Conservation (phyloP, 64 coral and sea anemone species). For the Dendrophyllia cribrosa region DNA sequence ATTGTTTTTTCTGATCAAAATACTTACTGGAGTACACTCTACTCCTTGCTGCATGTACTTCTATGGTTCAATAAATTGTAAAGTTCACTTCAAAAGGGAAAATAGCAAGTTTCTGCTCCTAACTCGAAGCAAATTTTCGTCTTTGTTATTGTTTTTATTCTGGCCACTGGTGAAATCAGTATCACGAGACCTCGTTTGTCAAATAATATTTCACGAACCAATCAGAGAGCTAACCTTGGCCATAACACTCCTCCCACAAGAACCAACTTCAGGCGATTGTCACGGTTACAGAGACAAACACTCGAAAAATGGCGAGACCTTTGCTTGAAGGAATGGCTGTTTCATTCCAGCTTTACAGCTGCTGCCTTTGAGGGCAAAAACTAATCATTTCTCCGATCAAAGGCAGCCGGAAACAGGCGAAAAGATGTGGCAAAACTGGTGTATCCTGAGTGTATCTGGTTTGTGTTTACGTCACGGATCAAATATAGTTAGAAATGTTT, state of each 20-base stretch:
- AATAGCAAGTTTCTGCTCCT: conserved; percentile 5
- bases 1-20: background rate
- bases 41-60: conserved; percentile 85
- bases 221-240: conserved; percentile 92
- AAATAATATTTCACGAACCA: conserved; percentile 66
- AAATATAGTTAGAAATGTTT: background rate
- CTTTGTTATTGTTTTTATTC: conserved; percentile 99
- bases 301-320: conserved; percentile 40
- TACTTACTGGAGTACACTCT: conserved; percentile 86
- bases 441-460: background rate
- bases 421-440: background rate
- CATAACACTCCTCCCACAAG: conserved; percentile 63
- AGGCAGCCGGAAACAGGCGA: background rate
- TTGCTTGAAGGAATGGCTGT: background rate
- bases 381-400: background rate
- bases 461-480: conserved; percentile 37
- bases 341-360: conserved; percentile 4
- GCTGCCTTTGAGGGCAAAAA: background rate
- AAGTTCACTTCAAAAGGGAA: conserved; percentile 23
- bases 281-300: conserved; percentile 58
- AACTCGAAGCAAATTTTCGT: conserved; percentile 67
- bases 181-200: conserved; percentile 98
- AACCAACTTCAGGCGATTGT: conserved; percentile 69
- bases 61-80: conserved; percentile 11
- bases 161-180: conserved; percentile 67